A percentile compares a stretch with the other conserved stretches of the same genome.
phyloP scores from a whole-genome alignment of 2,888 invertebrate genomes.

The Macrostomum cliftonense region DNA sequence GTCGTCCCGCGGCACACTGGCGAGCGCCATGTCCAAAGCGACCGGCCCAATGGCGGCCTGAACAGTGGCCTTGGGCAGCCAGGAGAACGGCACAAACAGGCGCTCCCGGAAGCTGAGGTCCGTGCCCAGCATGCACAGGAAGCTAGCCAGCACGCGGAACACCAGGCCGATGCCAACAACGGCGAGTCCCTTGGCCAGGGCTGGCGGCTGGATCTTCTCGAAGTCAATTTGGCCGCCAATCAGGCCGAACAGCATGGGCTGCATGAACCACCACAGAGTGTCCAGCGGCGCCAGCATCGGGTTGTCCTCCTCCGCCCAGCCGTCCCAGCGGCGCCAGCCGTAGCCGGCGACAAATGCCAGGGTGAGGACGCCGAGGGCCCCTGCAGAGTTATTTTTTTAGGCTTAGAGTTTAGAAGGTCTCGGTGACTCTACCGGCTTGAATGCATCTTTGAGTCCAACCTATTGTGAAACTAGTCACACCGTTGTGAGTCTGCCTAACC shows the following conservation, averaged over 20 bases:
- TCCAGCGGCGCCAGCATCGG: slow-evolving; percentile 62
- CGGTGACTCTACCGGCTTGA: too few species aligned
- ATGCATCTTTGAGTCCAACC: too few species aligned
- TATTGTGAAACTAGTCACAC: too few species aligned
- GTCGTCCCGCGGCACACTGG: neutral
- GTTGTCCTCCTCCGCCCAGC: slow-evolving; percentile 16
- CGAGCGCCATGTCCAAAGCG: slow-evolving; percentile 28
- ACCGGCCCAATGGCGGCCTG: slow-evolving; percentile 37
- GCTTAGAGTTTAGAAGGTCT: too few species aligned
- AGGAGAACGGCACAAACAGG: slow-evolving; percentile 68
- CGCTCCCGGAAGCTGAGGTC: slow-evolving; percentile 69
- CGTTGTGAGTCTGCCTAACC: too few species aligned
- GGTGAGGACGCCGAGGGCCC: slow-evolving; percentile 47
- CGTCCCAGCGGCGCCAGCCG: slow-evolving; percentile 31
- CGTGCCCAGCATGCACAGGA: slow-evolving; percentile 45
- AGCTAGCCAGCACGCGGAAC: slow-evolving; percentile 41
- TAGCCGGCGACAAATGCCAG: slow-evolving; percentile 36
- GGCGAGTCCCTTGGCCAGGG: slow-evolving; percentile 45
- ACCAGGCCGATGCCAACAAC: slow-evolving; percentile 49
- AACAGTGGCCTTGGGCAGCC: slow-evolving; percentile 94
- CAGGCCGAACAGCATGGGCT: slow-evolving; percentile 75
- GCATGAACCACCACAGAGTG: slow-evolving; percentile 83
- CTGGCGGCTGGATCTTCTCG: slow-evolving; percentile 22
- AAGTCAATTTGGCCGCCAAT: slow-evolving; percentile 76
- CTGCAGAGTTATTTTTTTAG: too few species aligned